Evolutionary conservation across 2,113 vertebrate genomes (phyloP), one percentile per base, ranked within the genome.

Genomic region (Cardinalis cardinalis): DNA sequence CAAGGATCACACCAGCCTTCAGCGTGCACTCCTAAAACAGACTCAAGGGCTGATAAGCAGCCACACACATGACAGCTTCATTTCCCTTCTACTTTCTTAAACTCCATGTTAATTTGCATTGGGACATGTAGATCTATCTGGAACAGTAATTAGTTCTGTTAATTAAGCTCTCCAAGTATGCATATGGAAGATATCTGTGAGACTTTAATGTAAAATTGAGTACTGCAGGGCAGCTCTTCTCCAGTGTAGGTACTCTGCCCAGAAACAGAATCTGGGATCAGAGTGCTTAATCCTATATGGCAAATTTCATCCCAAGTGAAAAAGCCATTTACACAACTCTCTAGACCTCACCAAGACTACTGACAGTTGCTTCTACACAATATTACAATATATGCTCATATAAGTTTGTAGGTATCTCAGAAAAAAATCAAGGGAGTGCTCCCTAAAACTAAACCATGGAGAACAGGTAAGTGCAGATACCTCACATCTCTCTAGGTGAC

Each of bases 101-200:
- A 52, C 6, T 1, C 1, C 41, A 10, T 29, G n/a, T 38, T 95
- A 84, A 82, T 36, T 40, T 36, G 43, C 38, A 36, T 4, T 0
- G 1, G 74, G 55, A 84, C 85, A 79, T 2, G 7, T 6, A 49
- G 34, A 78, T 70, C 59, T 73, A 59, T 20, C 64, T 71, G 60
- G 31, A 85, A 43, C 18, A 3, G 34, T 79, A 84, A 95, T 73
- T 79, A 90, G 21, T 58, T 82, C 40, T 76, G 60, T 79, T 84
- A 94, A 94, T 84, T 90, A 92, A 93, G 55, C 32, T 79, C 64
- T 76, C 66, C 32, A 79, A 75, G 63, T 58, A 73, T 17, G 55
- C 61, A 51, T 25, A 66, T 9, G 19, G 59, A 58, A 82, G 46
- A 66, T 23, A 63, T 66, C 24, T 5, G 0, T 0, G 2, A 61